Percentiles rank a stretch among this genome's conserved stretches.
These are phyloP conservation scores for Drosophila repleta DNA, from an alignment of 1,140 invertebrate species.

Conservation along the genomic window DNA sequence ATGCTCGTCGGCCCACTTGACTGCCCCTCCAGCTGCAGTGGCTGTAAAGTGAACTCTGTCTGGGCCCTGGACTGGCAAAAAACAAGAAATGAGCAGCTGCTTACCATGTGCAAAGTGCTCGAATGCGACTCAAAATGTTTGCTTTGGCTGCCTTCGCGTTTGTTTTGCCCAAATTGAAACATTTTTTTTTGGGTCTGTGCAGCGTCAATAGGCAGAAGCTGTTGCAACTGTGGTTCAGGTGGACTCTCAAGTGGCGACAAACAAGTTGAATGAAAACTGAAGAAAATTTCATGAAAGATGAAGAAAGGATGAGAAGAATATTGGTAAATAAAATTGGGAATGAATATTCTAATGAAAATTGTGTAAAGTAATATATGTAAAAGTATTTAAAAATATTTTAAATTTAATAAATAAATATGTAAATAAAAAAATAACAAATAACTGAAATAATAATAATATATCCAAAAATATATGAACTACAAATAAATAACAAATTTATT, in stretches of 20 bases:
- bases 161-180: constrained; percentile 22
- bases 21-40: constrained; percentile 3
- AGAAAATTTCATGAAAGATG: neutral
- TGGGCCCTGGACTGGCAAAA: constrained; percentile 20
- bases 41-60: constrained; percentile 12
- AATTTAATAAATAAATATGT: neutral
- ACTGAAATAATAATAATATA: neutral
- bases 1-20: constrained; percentile 29
- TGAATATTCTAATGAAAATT: too few relatives aligned
- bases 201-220: neutral
- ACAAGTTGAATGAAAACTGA: neutral
- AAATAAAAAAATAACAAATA: neutral
- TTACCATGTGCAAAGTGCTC: constrained; percentile 27
- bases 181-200: constrained; percentile 3
- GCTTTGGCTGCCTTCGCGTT: constrained; percentile 20
- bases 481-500: too few relatives aligned
- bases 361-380: too few relatives aligned
- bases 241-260: neutral
- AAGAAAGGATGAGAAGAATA: too few relatives aligned
- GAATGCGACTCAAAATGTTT: constrained; percentile 38
- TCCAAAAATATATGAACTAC: too few relatives aligned
- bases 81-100: constrained; percentile 31
- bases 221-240: neutral
- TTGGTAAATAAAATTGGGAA: too few relatives aligned
- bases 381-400: neutral